These are phyloP conservation scores for Tadarida brasiliensis DNA, from an alignment of 2,797 vertebrate species.

Conservation along the genomic window DNA sequence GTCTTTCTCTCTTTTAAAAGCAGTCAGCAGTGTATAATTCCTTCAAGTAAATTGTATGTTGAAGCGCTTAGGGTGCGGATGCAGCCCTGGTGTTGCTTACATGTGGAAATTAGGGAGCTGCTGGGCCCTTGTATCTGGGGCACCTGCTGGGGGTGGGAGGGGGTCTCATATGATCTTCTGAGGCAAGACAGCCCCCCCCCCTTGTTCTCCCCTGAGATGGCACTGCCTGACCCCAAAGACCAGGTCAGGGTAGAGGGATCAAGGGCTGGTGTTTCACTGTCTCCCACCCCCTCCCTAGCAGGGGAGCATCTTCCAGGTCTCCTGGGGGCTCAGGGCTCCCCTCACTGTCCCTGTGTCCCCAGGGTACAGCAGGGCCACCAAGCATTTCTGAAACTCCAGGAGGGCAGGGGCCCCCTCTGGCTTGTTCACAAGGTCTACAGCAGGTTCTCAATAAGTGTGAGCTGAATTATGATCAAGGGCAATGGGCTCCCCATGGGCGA, in stretches of 20 bases:
- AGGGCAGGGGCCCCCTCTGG: background rate
- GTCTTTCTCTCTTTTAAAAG: slow-evolving; percentile 71
- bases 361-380: too few relatives aligned
- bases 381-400: background rate
- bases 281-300: background rate
- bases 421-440: background rate
- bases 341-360: background rate
- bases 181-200: background rate
- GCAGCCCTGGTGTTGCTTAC: accelerated
- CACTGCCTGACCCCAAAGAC: background rate
- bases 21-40: slow-evolving; percentile 75
- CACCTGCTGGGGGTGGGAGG: background rate
- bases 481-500: too few relatives aligned
- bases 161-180: accelerated
- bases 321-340: background rate
- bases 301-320: background rate
- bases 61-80: background rate
- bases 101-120: background rate
- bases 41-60: slow-evolving; percentile 69
- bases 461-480: too few relatives aligned
- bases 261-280: accelerated
- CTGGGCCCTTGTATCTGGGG: background rate
- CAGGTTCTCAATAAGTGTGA: background rate
- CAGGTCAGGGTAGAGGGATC: too few relatives aligned
- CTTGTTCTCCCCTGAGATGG: background rate